Base-by-base conservation (phyloP, 1,140 invertebrate genomes). In the Drosophila simulans region DNA sequence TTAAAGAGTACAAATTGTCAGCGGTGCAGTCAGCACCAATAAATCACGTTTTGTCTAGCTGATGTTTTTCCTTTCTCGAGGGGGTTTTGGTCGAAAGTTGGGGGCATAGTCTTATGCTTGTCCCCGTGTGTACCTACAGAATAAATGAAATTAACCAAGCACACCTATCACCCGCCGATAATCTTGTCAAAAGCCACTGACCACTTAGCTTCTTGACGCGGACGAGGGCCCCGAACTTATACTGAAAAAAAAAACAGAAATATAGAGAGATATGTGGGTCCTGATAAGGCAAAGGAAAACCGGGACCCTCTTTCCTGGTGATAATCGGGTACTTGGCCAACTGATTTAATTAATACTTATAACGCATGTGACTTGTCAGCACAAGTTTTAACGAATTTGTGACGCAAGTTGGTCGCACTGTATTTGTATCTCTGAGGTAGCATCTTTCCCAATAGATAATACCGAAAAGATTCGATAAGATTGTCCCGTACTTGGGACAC, bases 321-420 rank as follows among this genome's bases (percentile, higher is more conserved):
- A 56, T 70, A 70, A 70, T 70, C 51, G 51, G 15, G 51, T 43
- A 70, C 51, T 70, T 48, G 40, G 66, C 17, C 22, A 37, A 64
- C 55, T 88, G 77, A 89, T 89, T 89, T 90, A 89, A 89, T 89
- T 89, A 89, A 89, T 89, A 89, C 80, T 72, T 72, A 89, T 89
- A 76, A 52, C 64, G 27, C 80, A 88, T 89, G 84, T 89, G 83
- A 89, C 84, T 85, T 80, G 80, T 83, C 74, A 70, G 40, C 22
- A 62, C 17, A 60, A 69, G 77, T 73, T 68, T 57, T 15, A 43
- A 39, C 58, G 43, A 43, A 60, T 45, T 70, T 49, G 49, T 89
- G 84, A 89, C 84, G 84, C 77, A 89, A 89, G 72, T 77, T 56
- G 43, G 34, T 27, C 5, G 22, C 55, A 15, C 12, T 12, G 39